Conservation (phyloP, 2,113 vertebrate species). For the Aegotheles bennettii region DNA sequence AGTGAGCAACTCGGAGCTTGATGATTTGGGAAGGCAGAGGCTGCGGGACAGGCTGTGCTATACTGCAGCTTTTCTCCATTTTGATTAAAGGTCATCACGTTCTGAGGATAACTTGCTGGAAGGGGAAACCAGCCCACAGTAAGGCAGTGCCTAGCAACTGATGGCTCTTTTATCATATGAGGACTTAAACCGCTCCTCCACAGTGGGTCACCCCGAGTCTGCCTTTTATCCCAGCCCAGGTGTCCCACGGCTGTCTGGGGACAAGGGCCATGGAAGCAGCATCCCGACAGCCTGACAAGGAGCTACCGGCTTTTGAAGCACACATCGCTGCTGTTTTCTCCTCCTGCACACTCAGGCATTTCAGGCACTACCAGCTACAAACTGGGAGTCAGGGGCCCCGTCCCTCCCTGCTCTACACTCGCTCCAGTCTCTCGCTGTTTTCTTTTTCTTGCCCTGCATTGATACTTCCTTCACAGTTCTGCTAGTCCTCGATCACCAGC, state of each 20-base stretch:
- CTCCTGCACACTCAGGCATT: not conserved
- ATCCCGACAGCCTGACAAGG: rapidly evolving
- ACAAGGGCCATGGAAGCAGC: not conserved
- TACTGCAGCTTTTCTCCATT: not conserved
- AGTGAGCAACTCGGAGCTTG: not conserved
- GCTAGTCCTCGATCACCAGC: not conserved
- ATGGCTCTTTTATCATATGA: not conserved
- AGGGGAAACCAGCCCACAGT: not conserved
- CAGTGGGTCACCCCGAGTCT: not conserved
- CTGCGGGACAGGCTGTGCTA: not conserved
- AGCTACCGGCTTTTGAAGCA: not conserved
- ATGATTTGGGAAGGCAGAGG: not conserved
- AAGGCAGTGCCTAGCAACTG: not conserved
- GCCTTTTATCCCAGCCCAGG: not conserved
- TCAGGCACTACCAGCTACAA: not conserved
- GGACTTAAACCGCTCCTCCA: not conserved
- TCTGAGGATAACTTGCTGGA: not conserved
- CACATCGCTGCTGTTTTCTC: not conserved
- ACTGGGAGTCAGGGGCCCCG: not conserved
- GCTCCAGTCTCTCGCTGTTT: not conserved
- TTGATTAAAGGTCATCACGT: rapidly evolving
- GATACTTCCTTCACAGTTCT: conserved; percentile 9
- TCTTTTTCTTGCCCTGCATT: not conserved
- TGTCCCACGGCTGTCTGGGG: not conserved
- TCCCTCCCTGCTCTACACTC: not conserved